Conservation (phyloP, 2,888 invertebrate species). For the Dugesia japonica region DNA sequence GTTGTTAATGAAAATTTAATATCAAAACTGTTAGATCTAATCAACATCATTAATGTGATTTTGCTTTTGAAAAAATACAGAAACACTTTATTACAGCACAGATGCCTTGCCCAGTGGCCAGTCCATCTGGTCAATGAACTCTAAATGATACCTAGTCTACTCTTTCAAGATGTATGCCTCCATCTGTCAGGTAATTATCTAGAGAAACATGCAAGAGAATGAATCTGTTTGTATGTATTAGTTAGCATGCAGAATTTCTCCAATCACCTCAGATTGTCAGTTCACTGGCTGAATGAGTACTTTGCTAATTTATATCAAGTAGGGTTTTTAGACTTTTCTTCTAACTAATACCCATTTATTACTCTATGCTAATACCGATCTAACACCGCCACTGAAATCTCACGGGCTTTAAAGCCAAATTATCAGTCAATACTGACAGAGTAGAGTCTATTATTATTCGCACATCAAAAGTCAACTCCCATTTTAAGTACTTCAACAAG, state of each 20-base stretch:
- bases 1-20: background rate
- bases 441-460: slow-evolving; percentile 13
- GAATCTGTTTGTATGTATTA: background rate
- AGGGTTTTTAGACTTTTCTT: background rate
- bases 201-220: background rate
- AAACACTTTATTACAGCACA: background rate
- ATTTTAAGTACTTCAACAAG: background rate
- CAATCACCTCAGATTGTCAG: background rate
- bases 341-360: slow-evolving; percentile 13
- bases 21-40: background rate
- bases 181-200: slow-evolving; percentile 16
- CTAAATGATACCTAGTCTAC: slow-evolving; percentile 20
- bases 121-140: slow-evolving; percentile 16
- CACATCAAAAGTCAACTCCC: slow-evolving; percentile 14
- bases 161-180: slow-evolving; percentile 15
- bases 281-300: slow-evolving; percentile 11
- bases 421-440: slow-evolving; percentile 15
- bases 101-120: slow-evolving; percentile 9
- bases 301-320: slow-evolving; percentile 20
- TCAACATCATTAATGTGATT: background rate
- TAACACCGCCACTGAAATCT: background rate
- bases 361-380: slow-evolving; percentile 20
- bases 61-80: slow-evolving; percentile 20
- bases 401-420: slow-evolving; percentile 20
- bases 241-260: background rate